phyloP scores from a whole-genome alignment of 2,888 invertebrate genomes.

The Neoaliturus tenellus region DNA sequence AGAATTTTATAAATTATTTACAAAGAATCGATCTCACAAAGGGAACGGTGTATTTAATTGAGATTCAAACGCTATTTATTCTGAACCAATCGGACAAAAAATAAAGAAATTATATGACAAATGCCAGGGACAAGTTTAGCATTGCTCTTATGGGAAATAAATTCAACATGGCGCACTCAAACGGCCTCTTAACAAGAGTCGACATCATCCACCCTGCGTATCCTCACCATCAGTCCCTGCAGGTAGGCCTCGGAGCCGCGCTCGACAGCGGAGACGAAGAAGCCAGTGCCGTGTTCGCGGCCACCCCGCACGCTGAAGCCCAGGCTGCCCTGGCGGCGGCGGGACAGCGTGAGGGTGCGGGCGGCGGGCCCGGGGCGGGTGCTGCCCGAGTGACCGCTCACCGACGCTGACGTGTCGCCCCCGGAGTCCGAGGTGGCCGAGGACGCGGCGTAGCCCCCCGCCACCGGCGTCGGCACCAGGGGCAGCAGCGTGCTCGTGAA shows the following conservation, averaged over 20 bases:
- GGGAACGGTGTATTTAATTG: too few species aligned
- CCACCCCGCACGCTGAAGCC: constrained; percentile 92
- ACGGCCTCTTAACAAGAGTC: too few species aligned
- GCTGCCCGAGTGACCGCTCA: constrained; percentile 70
- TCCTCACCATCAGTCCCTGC: constrained; percentile 87
- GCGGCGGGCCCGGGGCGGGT: constrained; percentile 73
- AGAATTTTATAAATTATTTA: too few species aligned
- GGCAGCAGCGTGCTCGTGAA: constrained; percentile 61
- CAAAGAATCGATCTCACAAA: too few species aligned
- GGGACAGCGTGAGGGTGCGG: constrained; percentile 69
- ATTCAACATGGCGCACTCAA: too few species aligned
- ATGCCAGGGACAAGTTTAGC: too few species aligned
- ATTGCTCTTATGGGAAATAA: too few species aligned
- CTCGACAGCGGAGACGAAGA: constrained; percentile 93
- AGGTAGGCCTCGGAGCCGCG: constrained; percentile 90
- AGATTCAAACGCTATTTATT: too few species aligned
- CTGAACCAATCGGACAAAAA: too few species aligned
- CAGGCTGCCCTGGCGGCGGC: constrained; percentile 75
- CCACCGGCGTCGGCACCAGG: constrained; percentile 58
- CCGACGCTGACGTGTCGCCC: constrained; percentile 68
- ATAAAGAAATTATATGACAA: too few species aligned
- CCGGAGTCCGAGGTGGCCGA: constrained; percentile 59
- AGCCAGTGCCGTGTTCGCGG: constrained; percentile 93
- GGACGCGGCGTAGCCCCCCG: constrained; percentile 59
- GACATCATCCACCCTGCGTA: too few species aligned